Conservation (phyloP, 2,797 vertebrate genomes). For the Tamandua tetradactyla region DNA sequence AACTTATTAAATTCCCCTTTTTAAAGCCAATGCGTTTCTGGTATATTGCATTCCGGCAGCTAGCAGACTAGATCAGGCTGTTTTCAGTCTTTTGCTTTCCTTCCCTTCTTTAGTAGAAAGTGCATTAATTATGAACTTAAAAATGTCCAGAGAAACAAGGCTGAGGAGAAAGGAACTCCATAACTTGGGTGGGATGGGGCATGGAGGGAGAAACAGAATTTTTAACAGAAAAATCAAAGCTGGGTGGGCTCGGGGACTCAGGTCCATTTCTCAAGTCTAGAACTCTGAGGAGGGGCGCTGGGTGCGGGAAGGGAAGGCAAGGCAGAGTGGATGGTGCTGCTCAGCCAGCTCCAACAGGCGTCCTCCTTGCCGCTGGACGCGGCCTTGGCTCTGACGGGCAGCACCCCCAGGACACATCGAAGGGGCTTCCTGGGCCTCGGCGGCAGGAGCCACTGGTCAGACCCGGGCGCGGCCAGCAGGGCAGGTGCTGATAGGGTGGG, state of each 20-base stretch:
- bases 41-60: no score
- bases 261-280: background rate
- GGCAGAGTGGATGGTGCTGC: rapidly evolving
- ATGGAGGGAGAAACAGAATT: background rate
- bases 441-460: background rate
- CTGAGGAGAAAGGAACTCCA: no score
- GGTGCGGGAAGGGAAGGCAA: rapidly evolving
- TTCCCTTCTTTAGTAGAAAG: background rate
- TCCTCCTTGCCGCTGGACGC: rapidly evolving
- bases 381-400: background rate
- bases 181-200: no score
- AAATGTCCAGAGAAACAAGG: background rate
- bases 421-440: background rate
- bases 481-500: rapidly evolving
- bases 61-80: no score
- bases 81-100: background rate
- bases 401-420: background rate
- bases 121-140: rapidly evolving
- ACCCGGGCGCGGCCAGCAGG: background rate
- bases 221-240: background rate
- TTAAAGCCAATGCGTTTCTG: no score
- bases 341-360: rapidly evolving
- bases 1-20: no score
- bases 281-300: background rate
- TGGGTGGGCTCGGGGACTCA: background rate